Base-by-base conservation (phyloP, 1,140 invertebrate genomes). In the Pseudomyrmex dendroicus region DNA sequence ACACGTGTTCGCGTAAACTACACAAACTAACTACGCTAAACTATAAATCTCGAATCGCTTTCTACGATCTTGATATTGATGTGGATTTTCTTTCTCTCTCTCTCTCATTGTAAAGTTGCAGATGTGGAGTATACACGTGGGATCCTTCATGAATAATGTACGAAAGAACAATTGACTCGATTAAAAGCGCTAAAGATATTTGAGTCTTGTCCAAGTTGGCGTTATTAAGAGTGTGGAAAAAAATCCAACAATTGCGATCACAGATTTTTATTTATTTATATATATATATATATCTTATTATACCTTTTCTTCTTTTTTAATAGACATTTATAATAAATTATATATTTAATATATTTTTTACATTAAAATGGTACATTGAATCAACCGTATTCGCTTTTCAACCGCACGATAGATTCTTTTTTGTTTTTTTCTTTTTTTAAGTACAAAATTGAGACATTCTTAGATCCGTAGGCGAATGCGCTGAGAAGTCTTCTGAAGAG, bases 401-500 rank as follows among this genome's bases (percentile, higher is more conserved):
- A 59, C 15, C 13, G 13, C 9, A 13, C 8, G 9, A 59, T 20
- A 59, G 20, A 20, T 63, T 7, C 15, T 62, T 44, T 10, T 35
- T 63, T 13, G 15, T 15, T 63, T 8, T 3, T 25, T 3, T 35
- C 7, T 35, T 35, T 35, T 35, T 35, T 35, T 35, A 35, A 22
- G 12, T 25, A 61, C 25, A n/a, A 44, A 64, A 9, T 15, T 35
- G 25, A 44, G 57, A 59, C 5, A 59, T 59, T 59, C 57, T 10
- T 59, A 10, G n/a, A 64, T 44, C 13, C 22, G 5, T n/a, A 7
- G 20, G 57, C 17, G 44, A n/a, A 64, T 8, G 62, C 62, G 7
- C 44, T 64, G 62, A 25, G 61, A 64, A 64, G 46, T 35, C 7
- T 64, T 46, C 8, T n/a, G 35, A 64, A 64, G n/a, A 48, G 15